Conservation (phyloP, 2,113 vertebrate species). For the Dasyornis broadbenti region DNA sequence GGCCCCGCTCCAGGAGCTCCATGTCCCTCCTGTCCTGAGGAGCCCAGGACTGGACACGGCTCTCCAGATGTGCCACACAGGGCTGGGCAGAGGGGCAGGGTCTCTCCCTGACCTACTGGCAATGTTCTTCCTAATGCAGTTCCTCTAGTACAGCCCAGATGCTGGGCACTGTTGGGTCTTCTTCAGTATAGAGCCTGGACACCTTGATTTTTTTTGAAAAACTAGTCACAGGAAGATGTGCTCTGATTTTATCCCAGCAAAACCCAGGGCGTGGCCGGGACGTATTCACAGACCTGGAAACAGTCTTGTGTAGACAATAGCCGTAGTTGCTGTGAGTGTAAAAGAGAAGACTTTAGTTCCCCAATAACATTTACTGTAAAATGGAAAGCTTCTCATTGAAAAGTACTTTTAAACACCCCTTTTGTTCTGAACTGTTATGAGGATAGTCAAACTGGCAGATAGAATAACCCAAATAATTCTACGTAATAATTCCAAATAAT, state of each 20-base stretch:
- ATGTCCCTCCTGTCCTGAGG: neutral
- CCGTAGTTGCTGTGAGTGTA: neutral
- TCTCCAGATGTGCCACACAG: neutral
- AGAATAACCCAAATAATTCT: neutral
- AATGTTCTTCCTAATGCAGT: neutral
- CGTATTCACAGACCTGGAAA: neutral
- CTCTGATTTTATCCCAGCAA: neutral
- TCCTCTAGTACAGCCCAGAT: neutral
- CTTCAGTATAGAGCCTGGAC: neutral
- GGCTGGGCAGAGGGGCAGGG: neutral
- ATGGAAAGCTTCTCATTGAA: neutral
- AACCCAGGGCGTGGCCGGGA: neutral
- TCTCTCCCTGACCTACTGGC: neutral
- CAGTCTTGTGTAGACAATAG: neutral
- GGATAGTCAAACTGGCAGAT: neutral
- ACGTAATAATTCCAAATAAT: neutral
- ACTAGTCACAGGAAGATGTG: neutral
- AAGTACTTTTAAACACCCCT: neutral
- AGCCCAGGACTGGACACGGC: neutral
- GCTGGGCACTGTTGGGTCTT: rapidly evolving
- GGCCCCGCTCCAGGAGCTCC: neutral
- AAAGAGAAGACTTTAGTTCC: neutral
- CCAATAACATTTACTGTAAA: neutral
- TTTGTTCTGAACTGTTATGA: neutral
- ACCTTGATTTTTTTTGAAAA: neutral